phyloP scores from a whole-genome alignment of 2,797 vertebrate genomes.

The Naso thynnoides region DNA sequence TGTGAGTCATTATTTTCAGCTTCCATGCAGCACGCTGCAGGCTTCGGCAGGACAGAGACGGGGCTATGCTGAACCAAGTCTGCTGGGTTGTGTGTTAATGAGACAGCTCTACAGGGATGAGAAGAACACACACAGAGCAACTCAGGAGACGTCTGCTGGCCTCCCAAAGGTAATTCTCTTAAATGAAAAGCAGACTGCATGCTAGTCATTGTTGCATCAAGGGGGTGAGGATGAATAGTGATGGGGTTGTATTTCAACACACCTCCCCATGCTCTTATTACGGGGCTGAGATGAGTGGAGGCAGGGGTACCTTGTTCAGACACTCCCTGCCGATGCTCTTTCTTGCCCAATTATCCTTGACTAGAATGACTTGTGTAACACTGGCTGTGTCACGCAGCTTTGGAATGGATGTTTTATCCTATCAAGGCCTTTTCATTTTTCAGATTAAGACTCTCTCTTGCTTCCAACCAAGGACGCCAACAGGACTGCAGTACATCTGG shows the following conservation, averaged over 20 bases:
- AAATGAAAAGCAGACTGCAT: slow-evolving; percentile 86
- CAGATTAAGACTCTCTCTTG: slow-evolving; percentile 60
- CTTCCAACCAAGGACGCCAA: slow-evolving; percentile 72
- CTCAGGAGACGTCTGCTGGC: slow-evolving; percentile 78
- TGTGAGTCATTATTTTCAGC: slow-evolving; percentile 75
- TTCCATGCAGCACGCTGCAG: slow-evolving; percentile 60
- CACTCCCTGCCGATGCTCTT: slow-evolving; percentile 72
- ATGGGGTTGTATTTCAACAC: slow-evolving; percentile 77
- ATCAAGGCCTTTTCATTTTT: slow-evolving; percentile 79
- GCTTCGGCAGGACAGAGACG: slow-evolving; percentile 65
- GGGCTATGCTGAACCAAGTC: slow-evolving; percentile 59
- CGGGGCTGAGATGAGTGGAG: slow-evolving; percentile 60
- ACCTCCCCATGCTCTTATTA: slow-evolving; percentile 69
- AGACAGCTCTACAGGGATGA: slow-evolving; percentile 82
- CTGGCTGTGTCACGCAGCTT: slow-evolving; percentile 68
- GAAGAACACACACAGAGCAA: slow-evolving; percentile 82
- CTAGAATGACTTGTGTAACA: slow-evolving; percentile 71
- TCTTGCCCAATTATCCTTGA: slow-evolving; percentile 76
- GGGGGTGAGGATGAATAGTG: slow-evolving; percentile 76
- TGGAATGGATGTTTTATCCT: slow-evolving; percentile 67
- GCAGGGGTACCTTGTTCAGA: slow-evolving; percentile 74
- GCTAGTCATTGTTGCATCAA: slow-evolving; percentile 77
- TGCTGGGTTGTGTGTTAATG: slow-evolving; percentile 79
- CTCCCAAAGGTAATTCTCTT: slow-evolving; percentile 82
- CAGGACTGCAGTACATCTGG: slow-evolving; percentile 74